Conservation (phyloP, 2,888 invertebrate genomes). For the Dasysyrphus albostriatus region DNA sequence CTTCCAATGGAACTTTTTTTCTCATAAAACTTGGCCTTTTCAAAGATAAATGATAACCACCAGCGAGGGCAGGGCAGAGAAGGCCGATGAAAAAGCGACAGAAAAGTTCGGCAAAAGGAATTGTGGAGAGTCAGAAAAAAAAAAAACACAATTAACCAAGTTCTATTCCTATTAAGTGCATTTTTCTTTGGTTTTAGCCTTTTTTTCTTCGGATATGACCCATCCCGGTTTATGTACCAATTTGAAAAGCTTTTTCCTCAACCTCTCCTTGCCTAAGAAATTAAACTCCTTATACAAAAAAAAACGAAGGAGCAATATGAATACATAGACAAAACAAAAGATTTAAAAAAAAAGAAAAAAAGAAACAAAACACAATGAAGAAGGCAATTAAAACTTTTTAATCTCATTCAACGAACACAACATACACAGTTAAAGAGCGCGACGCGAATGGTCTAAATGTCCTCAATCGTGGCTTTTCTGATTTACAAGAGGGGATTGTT, state of each 20-base stretch:
- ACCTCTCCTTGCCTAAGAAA: conserved; percentile 27
- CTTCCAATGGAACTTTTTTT: conserved; percentile 19
- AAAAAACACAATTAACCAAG: conserved; percentile 49
- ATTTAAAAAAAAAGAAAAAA: background rate
- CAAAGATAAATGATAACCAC: conserved; percentile 54
- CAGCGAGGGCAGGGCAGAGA: background rate
- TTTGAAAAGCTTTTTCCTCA: conserved; percentile 37
- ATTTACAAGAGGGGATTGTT: conserved; percentile 1
- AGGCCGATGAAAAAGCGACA: background rate
- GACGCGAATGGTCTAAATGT: conserved; percentile 58
- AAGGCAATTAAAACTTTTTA: conserved; percentile 74
- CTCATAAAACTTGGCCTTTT: conserved; percentile 56
- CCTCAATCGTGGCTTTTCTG: conserved; percentile 57
- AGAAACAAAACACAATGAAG: conserved; percentile 19
- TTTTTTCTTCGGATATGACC: conserved; percentile 3
- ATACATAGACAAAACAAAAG: conserved; percentile 7
- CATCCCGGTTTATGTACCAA: background rate
- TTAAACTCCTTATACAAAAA: conserved; percentile 13
- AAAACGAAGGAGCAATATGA: background rate
- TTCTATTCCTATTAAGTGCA: conserved; percentile 51
- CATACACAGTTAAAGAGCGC: conserved; percentile 38
- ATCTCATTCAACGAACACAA: conserved; percentile 54
- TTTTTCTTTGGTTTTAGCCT: conserved; percentile 34
- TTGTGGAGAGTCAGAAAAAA: background rate
- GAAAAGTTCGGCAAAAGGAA: conserved; percentile 23